phyloP scores from a whole-genome alignment of 2,888 invertebrate species.

The Ypsolopha sequella region DNA sequence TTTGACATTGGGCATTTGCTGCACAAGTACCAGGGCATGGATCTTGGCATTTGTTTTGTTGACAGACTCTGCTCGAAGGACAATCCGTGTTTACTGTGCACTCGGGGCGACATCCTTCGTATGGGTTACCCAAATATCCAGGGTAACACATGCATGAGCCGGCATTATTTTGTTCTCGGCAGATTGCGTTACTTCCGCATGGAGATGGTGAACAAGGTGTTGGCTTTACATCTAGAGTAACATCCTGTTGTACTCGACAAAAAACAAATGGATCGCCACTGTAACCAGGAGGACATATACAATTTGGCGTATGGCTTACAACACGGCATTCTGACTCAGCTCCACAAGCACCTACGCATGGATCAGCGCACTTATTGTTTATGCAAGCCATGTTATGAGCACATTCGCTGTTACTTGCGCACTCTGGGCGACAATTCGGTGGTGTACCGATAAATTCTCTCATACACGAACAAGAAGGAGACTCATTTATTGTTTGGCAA shows the following conservation, averaged over 20 bases:
- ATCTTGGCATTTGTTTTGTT: conserved; percentile 80
- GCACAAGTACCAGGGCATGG: conserved; percentile 85
- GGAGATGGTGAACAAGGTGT: conserved; percentile 78
- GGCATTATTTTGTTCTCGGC: conserved; percentile 76
- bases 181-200: conserved; percentile 80
- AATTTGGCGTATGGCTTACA: conserved; percentile 79
- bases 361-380: conserved; percentile 79
- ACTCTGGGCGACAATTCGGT: conserved; percentile 81
- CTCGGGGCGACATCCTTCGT: conserved; percentile 80
- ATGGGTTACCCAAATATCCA: conserved; percentile 75
- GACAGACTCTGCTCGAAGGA: conserved; percentile 77
- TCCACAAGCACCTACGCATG: conserved; percentile 80
- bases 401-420: conserved; percentile 80
- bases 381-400: conserved; percentile 75
- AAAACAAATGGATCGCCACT: conserved; percentile 80
- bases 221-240: conserved; percentile 41
- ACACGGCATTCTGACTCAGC: conserved; percentile 79
- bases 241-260: conserved; percentile 58
- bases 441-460: conserved; percentile 76
- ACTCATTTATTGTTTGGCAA: conserved; percentile 72
- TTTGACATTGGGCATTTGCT: conserved; percentile 78
- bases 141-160: conserved; percentile 78
- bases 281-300: conserved; percentile 74
- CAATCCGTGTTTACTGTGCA: conserved; percentile 82
- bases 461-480: conserved; percentile 78